phyloP scores from a whole-genome alignment of 2,797 vertebrate species.

The Lepilemur ruficaudatus region DNA sequence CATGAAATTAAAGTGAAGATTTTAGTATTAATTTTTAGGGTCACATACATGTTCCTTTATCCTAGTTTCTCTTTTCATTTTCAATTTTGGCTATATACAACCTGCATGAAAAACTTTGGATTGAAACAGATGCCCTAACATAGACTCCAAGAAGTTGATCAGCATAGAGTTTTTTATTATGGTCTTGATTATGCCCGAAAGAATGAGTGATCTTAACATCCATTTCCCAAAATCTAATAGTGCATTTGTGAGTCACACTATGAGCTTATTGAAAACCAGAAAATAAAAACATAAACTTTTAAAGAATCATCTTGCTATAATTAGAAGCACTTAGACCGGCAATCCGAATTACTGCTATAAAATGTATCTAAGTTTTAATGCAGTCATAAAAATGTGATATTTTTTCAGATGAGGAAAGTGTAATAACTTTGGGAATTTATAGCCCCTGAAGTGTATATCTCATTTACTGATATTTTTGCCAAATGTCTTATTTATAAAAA shows the following conservation, averaged over 20 bases:
- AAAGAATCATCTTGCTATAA: constrained; percentile 29
- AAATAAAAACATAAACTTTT: constrained; percentile 56
- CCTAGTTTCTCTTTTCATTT: not conserved
- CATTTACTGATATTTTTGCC: constrained; percentile 49
- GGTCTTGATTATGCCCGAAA: constrained; percentile 13
- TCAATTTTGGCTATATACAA: not conserved
- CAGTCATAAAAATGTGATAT: constrained; percentile 56
- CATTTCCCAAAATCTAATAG: not conserved
- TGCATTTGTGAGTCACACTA: not conserved
- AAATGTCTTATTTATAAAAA: constrained; percentile 61
- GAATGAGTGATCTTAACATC: not conserved
- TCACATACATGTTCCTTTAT: not conserved
- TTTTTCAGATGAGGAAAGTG: constrained; percentile 37
- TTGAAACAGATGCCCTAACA: not conserved
- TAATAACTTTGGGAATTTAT: constrained; percentile 60
- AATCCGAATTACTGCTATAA: constrained; percentile 55
- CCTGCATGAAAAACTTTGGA: not conserved
- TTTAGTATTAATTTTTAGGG: constrained; percentile 1
- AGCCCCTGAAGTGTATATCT: constrained; percentile 11
- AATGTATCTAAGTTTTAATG: constrained; percentile 52
- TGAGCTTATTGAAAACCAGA: constrained; percentile 28
- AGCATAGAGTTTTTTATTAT: not conserved
- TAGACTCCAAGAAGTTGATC: not conserved
- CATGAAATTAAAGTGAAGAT: not conserved
- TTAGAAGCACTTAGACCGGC: constrained; percentile 32